These are phyloP conservation scores for Nebria brevicollis DNA, from an alignment of 2,888 invertebrate genomes.

Conservation along the genomic window DNA sequence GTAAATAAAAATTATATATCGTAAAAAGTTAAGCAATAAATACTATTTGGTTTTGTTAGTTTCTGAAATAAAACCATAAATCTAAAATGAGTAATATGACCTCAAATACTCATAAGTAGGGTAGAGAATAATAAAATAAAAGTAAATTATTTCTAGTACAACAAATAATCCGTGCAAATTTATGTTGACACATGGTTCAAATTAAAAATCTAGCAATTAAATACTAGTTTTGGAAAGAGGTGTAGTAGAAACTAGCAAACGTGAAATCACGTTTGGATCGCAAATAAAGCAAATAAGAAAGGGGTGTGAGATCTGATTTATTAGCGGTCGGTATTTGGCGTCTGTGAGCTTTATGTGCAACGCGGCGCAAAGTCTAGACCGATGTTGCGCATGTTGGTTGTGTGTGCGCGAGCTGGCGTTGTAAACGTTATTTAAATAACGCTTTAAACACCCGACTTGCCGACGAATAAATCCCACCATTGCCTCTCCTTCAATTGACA, in stretches of 20 bases:
- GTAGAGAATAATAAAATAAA: neutral
- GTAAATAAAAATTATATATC: too few species aligned
- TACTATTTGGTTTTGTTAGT: too few species aligned
- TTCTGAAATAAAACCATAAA: neutral
- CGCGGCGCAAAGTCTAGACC: neutral
- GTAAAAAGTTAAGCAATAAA: too few species aligned
- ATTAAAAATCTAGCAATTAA: neutral
- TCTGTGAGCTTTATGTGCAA: neutral
- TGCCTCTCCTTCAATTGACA: slow-evolving; percentile 1
- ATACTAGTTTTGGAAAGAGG: neutral
- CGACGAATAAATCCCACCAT: neutral
- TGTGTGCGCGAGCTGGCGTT: neutral
- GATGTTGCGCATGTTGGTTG: neutral
- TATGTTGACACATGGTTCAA: neutral
- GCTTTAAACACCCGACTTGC: neutral
- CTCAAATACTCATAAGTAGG: neutral
- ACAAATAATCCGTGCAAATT: neutral
- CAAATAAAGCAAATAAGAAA: neutral
- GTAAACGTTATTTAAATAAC: slow-evolving; percentile 1
- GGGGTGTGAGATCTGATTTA: neutral
- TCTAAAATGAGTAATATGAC: neutral
- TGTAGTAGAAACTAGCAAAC: neutral
- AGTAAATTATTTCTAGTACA: neutral
- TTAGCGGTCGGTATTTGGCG: neutral
- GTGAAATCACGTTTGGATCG: neutral